Percentiles rank a stretch among this genome's conserved stretches.
Evolutionary conservation across 2,888 invertebrate species (phyloP).

Genomic region (Noctua comes): DNA sequence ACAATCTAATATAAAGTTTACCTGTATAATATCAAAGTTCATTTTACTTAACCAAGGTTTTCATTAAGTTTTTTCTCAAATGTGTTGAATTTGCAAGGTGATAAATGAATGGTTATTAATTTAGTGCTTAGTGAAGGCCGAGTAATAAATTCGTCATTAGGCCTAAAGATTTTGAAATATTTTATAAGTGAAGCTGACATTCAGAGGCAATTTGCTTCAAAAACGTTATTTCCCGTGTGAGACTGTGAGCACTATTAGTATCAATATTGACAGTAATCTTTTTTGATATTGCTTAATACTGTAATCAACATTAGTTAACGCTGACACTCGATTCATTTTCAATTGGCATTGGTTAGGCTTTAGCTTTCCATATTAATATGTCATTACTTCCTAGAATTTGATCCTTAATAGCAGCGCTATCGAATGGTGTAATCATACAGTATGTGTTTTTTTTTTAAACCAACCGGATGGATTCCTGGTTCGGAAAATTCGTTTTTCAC

Average conservation of each 20-base stretch:
- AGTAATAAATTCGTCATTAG: slow-evolving; percentile 50
- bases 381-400: not conserved
- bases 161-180: slow-evolving; percentile 55
- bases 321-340: not conserved
- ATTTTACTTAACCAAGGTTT: slow-evolving; percentile 36
- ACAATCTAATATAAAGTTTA: slow-evolving; percentile 59
- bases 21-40: slow-evolving; percentile 45
- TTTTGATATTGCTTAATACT: slow-evolving; percentile 32
- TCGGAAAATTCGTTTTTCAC: not conserved
- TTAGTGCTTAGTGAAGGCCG: slow-evolving; percentile 48
- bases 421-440: not conserved
- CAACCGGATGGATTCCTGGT: not conserved
- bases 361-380: not conserved
- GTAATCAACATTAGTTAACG: slow-evolving; percentile 15
- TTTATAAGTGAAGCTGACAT: slow-evolving; percentile 48
- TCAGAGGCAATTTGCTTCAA: slow-evolving; percentile 42
- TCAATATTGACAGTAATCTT: slow-evolving; percentile 34
- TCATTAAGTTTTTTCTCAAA: slow-evolving; percentile 45
- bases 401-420: not conserved
- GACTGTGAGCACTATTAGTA: slow-evolving; percentile 14
- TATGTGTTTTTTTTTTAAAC: not conserved
- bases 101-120: slow-evolving; percentile 64
- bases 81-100: slow-evolving; percentile 49
- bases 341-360: slow-evolving; percentile 1
- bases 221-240: slow-evolving; percentile 41